A percentile compares a stretch with the other conserved stretches of the same genome.
Conservation (phyloP, 1,140 invertebrate species). For the Nasonia longicornis region DNA sequence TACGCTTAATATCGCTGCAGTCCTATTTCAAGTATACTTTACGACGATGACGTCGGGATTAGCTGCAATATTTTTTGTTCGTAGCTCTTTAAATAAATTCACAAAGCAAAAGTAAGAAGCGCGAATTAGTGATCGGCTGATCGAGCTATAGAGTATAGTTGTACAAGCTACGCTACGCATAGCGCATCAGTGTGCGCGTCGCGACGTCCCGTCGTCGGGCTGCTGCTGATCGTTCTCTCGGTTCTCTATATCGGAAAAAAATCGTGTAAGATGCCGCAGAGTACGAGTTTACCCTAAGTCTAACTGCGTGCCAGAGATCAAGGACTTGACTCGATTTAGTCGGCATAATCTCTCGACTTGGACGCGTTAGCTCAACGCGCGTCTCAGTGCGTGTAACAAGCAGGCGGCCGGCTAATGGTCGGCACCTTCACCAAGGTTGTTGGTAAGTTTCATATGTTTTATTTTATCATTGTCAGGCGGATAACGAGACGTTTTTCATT, state of each 20-base stretch:
- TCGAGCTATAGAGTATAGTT: background rate
- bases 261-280: background rate
- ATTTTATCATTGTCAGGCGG: conserved; percentile 4
- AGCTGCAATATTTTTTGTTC: no score
- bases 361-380: background rate
- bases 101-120: no score
- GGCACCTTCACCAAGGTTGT: conserved; percentile 40
- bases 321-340: background rate
- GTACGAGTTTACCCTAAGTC: background rate
- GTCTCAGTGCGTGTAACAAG: background rate
- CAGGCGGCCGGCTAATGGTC: conserved; percentile 37
- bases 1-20: no score
- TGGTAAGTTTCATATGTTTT: conserved; percentile 37
- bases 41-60: no score
- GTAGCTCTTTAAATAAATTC: no score
- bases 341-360: no score
- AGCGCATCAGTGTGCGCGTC: background rate
- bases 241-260: background rate
- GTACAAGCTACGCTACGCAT: no score
- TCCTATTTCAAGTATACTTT: no score
- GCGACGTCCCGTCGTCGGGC: background rate
- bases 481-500: background rate
- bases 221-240: background rate
- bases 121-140: background rate
- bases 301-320: background rate